Evolutionary conservation across 1,140 invertebrate genomes (phyloP).

Genomic region (Cherax destructor): DNA sequence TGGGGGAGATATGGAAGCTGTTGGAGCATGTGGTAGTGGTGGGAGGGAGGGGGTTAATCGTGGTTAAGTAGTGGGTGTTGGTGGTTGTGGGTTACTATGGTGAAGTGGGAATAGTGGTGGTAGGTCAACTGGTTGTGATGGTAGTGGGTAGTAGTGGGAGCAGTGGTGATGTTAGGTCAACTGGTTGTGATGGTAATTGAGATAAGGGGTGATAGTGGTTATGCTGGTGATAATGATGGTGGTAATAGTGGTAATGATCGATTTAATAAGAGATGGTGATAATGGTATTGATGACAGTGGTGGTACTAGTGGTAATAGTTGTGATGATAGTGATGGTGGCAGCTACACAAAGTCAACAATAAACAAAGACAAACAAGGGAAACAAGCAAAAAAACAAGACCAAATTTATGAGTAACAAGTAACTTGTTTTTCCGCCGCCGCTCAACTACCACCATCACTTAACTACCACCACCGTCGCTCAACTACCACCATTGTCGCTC

Average conservation of each 20-base stretch:
- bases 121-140: background rate
- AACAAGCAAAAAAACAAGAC: no score
- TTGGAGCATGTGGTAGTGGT: background rate
- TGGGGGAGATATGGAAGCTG: background rate
- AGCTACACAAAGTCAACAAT: background rate
- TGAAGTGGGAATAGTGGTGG: background rate
- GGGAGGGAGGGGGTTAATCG: background rate
- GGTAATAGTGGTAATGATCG: background rate
- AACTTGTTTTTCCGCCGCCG: no score
- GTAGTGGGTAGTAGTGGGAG: background rate
- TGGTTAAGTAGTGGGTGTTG: background rate
- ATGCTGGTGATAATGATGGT: slow-evolving; percentile 16
- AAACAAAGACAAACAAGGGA: no score
- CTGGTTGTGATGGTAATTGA: background rate
- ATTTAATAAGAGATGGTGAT: background rate
- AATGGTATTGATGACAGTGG: background rate
- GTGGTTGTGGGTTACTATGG: background rate
- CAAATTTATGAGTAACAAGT: no score
- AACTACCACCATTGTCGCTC: no score
- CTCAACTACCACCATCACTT: no score
- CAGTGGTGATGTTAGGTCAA: background rate
- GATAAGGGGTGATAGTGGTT: background rate
- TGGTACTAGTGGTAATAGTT: no score
- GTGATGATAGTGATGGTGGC: background rate
- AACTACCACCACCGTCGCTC: no score